Evolutionary conservation across 2,888 invertebrate species (phyloP), one percentile per base, ranked within the genome.

Genomic region (Lapara coniferarum): DNA sequence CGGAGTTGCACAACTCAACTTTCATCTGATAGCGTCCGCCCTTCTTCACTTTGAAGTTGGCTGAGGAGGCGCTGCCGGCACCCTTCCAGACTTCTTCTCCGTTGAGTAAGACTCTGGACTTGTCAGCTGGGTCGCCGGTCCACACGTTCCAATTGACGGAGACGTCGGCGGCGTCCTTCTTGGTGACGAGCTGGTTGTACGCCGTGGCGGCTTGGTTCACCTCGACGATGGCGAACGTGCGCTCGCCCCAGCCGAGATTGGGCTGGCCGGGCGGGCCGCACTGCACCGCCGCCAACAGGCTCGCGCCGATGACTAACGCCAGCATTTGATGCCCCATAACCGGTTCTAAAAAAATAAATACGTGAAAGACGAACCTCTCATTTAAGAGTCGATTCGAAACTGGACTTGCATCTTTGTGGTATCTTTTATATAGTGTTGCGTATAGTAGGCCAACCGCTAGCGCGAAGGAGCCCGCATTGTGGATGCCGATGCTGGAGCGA

Each of bases 401-500:
- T 93, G 91, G 87, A 84, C 81, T 76, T 86, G 86, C 82, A 88
- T 82, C 84, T 78, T 75, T 44, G 77, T 75, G 83, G 84, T 87
- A 85, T 90, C 89, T 87, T 88, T 89, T 93, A 92, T 93, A 93
- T 93, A 92, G 84, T 75, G 79, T 77, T 70, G 81, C 74, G 83
- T 81, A 89, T 88, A 84, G 92, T 93, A 91, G 93, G 93, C 85
- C 93, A 92, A 92, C 93, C 93, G 93, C 91, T 92, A 91, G 78
- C 83, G 81, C 77, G 75, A 80, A 79, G 87, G 81, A 84, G 87
- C 88, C 88, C 86, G 89, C 86, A 88, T 89, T 79, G 85, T 86
- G 82, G 83, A 84, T 84, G 78, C 79, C 79, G 82, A 84, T 82
- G 81, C 81, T 82, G 81, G 49, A 78, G 80, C 80, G 63, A 63